Conservation (phyloP, 2,113 vertebrate species). For the Ramphastos sulfuratus region DNA sequence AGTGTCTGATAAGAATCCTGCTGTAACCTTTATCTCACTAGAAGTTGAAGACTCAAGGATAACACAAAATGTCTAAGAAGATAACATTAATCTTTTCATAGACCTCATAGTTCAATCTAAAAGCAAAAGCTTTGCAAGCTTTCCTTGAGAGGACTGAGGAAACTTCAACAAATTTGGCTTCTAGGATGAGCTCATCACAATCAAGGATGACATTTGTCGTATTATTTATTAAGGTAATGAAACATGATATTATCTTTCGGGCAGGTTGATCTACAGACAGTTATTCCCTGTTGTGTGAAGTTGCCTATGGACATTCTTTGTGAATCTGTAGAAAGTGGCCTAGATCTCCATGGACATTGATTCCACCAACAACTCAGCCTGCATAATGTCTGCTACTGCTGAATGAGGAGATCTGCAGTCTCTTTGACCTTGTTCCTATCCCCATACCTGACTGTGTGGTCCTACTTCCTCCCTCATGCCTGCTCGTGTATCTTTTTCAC, state of each 20-base stretch:
- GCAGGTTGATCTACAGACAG: background rate
- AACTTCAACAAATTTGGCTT: background rate
- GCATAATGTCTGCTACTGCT: background rate
- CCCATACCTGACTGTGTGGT: background rate
- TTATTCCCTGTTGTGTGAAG: background rate
- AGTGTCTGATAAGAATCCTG: background rate
- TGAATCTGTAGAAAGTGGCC: background rate
- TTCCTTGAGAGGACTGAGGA: background rate
- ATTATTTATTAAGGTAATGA: background rate
- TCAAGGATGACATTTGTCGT: background rate
- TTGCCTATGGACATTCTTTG: background rate
- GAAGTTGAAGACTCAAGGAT: background rate
- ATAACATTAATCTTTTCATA: background rate
- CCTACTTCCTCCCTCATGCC: background rate
- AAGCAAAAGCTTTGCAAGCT: background rate
- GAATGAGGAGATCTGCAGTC: fast-evolving
- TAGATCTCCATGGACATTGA: background rate
- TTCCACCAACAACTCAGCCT: background rate
- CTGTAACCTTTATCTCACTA: background rate
- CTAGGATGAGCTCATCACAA: background rate
- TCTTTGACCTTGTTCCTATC: background rate
- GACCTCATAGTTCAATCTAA: background rate
- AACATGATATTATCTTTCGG: background rate
- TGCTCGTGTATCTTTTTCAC: background rate
- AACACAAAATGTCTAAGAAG: background rate